Percentiles rank a stretch among this genome's conserved stretches.
Conservation (phyloP, 2,888 invertebrate genomes). For the Zootermopsis nevadensis region DNA sequence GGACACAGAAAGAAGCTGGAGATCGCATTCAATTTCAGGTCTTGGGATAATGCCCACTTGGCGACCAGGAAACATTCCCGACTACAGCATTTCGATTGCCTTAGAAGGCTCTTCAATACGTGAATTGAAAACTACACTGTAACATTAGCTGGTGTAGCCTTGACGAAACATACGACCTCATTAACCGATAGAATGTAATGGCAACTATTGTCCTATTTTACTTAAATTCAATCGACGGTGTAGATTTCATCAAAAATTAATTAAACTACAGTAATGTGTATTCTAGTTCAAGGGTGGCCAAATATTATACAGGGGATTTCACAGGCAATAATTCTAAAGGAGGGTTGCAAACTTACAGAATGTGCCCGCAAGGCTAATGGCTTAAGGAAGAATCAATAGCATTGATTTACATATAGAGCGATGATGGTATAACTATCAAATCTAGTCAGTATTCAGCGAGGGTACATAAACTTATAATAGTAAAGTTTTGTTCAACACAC, state of each 20-base stretch:
- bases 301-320: too few relatives aligned
- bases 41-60: conserved; percentile 31
- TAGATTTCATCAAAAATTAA: not conserved
- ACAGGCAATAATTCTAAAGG: too few relatives aligned
- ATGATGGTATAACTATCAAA: too few relatives aligned
- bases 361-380: too few relatives aligned
- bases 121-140: conserved; percentile 19
- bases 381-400: too few relatives aligned
- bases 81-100: not conserved
- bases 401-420: too few relatives aligned
- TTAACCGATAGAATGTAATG: not conserved
- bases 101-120: conserved; percentile 7
- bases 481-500: too few relatives aligned
- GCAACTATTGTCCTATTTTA: not conserved
- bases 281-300: too few relatives aligned
- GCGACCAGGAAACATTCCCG: not conserved
- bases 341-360: too few relatives aligned
- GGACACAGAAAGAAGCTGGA: not conserved
- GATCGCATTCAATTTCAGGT: not conserved
- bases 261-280: not conserved
- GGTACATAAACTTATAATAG: too few relatives aligned
- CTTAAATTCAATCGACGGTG: not conserved
- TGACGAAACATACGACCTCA: not conserved
- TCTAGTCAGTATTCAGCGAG: too few relatives aligned
- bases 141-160: not conserved